These are phyloP conservation scores for Lasiommata megera DNA, from an alignment of 2,888 invertebrate species.

Conservation along the genomic window DNA sequence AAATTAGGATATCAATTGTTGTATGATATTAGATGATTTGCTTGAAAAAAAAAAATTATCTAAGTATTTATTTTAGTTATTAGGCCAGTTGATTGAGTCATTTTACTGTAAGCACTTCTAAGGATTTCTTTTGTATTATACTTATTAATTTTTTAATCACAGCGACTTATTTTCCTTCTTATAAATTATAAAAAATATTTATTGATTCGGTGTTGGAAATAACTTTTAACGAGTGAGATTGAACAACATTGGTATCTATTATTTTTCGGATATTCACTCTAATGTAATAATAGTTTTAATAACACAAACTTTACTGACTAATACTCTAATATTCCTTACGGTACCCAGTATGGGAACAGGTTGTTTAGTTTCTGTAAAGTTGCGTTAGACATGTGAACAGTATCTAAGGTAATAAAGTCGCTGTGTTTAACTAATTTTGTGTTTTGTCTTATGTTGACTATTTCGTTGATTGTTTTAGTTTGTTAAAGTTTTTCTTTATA, in stretches of 20 bases:
- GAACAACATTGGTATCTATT: too few relatives aligned
- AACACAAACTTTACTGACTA: too few relatives aligned
- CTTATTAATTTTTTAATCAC: constrained; percentile 39
- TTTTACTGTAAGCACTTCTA: constrained; percentile 45
- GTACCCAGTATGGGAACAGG: too few relatives aligned
- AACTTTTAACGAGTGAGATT: too few relatives aligned
- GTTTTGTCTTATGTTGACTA: constrained; percentile 53
- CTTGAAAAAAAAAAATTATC: constrained; percentile 38
- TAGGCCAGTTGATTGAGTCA: constrained; percentile 79
- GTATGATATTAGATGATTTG: constrained; percentile 49
- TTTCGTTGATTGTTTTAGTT: constrained; percentile 63
- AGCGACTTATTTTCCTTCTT: background rate
- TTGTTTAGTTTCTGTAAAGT: too few relatives aligned
- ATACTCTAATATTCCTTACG: too few relatives aligned
- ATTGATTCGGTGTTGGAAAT: too few relatives aligned
- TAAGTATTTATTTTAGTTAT: constrained; percentile 75
- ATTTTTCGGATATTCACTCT: too few relatives aligned
- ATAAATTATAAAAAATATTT: too few relatives aligned
- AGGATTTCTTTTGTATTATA: constrained; percentile 47
- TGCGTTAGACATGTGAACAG: too few relatives aligned
- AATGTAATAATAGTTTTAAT: too few relatives aligned
- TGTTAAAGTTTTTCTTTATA: constrained; percentile 68
- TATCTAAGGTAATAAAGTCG: too few relatives aligned
- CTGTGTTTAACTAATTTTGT: constrained; percentile 32
- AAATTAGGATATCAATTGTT: constrained; percentile 41